Conservation (phyloP, 2,113 vertebrate genomes). For the Lamprotornis superbus region DNA sequence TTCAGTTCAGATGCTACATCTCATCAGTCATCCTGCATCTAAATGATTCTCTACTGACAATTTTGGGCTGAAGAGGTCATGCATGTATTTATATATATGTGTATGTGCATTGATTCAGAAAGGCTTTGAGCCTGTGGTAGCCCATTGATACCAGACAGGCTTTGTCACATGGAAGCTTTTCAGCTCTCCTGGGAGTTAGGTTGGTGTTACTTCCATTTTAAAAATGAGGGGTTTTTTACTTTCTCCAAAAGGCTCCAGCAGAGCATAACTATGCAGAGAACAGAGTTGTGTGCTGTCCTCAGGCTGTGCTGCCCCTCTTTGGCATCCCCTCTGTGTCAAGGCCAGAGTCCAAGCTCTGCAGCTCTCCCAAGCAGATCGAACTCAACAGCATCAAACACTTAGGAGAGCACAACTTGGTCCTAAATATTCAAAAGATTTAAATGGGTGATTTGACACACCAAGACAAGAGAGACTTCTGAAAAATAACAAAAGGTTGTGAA, state of each 20-base stretch:
- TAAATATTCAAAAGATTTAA: constrained; percentile 13
- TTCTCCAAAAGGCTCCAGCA: neutral
- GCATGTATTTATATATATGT: rapidly evolving
- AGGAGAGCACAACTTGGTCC: neutral
- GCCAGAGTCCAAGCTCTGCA: neutral
- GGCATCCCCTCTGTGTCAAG: neutral
- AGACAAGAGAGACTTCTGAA: constrained; percentile 18
- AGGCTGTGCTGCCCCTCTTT: neutral
- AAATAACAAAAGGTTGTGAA: constrained; percentile 51
- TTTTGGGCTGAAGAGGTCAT: neutral
- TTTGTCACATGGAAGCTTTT: neutral
- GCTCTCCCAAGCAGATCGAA: neutral
- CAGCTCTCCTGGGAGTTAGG: neutral
- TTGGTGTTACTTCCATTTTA: neutral
- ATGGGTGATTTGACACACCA: neutral
- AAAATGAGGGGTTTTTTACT: neutral
- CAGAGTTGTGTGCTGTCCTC: neutral
- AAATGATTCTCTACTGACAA: neutral
- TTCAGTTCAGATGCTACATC: neutral
- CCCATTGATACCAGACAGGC: neutral
- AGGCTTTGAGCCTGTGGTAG: neutral
- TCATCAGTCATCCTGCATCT: neutral
- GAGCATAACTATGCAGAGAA: neutral
- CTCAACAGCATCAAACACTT: neutral
- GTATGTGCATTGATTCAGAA: neutral